Base-by-base conservation (phyloP, 2,113 vertebrate species). In the Rattus rattus region DNA sequence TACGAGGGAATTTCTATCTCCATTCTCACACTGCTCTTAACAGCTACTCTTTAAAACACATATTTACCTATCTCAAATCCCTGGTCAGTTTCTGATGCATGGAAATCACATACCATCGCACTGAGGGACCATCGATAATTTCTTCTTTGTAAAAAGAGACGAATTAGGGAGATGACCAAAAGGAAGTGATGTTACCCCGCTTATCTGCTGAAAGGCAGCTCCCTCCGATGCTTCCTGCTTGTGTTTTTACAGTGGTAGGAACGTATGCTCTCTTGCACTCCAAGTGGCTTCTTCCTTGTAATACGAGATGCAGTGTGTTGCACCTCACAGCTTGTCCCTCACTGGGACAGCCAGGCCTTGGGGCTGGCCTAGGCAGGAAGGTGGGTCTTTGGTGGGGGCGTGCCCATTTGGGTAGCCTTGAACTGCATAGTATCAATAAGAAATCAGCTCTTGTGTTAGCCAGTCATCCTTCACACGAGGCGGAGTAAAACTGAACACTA, bases 31-130 rank as follows among this genome's bases (percentile, higher is more conserved):
- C 63, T 88, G 20, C 52, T 89, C 91, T 26, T n/a, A 73, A 91
- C 1, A 22, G 36, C 19, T 96, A 43, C 11, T 94, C n/a, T 81
- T 90, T 93, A 90, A 69, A 70, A 95, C 54, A 85, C 59, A 83
- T 61, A 12, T 61, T 95, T 39, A n/a, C 33, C 65, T 5, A 76
- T 30, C 43, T 10, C 22, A 87, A 90, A 92, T 24, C 16, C 2
- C 52, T 65, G 11, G 49, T 7, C 1, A 4, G 28, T 67, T 92
- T 24, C 83, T 76, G 56, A 14, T 83, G 1, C 36, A 28, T 7
- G 90, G 70, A 95, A 93, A 75, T 9, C 33, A 52, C 26, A 73
- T 3, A 11, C 19, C 2, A 30, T 12, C 10, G 88, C 72, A 65
- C 19, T n/a, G n/a, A 43, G 69, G 16, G 16, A 84, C 13, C 43